Conservation (phyloP, 2,888 invertebrate species). For the Dynastes grantii region DNA sequence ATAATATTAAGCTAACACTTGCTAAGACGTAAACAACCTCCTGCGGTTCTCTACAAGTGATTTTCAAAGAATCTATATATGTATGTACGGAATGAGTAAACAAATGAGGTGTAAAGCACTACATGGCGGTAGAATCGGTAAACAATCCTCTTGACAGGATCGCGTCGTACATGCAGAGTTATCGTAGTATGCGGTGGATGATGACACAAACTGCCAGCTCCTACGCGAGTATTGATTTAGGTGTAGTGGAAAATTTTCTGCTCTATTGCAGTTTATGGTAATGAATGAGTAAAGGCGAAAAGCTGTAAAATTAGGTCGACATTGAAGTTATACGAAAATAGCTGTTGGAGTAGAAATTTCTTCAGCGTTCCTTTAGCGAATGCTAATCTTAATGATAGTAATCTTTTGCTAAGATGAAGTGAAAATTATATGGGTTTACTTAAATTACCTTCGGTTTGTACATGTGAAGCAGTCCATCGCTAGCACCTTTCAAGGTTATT, state of each 20-base stretch:
- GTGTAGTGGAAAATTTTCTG: conserved; percentile 25
- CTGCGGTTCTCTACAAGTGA: neutral
- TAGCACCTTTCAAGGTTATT: conserved; percentile 89
- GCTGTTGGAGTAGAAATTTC: neutral
- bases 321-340: neutral
- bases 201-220: neutral
- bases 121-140: neutral
- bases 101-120: neutral
- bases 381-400: too few species aligned
- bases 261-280: neutral
- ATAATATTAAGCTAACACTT: neutral
- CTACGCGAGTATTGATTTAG: conserved; percentile 9
- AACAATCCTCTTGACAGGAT: neutral
- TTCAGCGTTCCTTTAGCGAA: too few species aligned
- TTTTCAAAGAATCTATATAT: neutral
- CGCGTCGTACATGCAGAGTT: neutral
- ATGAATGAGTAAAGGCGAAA: conserved; percentile 2
- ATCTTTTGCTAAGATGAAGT: too few species aligned
- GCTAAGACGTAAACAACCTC: too few species aligned
- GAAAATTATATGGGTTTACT: neutral
- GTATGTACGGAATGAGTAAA: neutral
- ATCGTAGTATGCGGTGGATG: neutral
- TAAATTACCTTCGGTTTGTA: conserved; percentile 87
- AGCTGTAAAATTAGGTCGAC: conserved; percentile 10
- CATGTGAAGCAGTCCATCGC: conserved; percentile 91